Conservation (phyloP, 2,113 vertebrate genomes). For the Labeo catla region DNA sequence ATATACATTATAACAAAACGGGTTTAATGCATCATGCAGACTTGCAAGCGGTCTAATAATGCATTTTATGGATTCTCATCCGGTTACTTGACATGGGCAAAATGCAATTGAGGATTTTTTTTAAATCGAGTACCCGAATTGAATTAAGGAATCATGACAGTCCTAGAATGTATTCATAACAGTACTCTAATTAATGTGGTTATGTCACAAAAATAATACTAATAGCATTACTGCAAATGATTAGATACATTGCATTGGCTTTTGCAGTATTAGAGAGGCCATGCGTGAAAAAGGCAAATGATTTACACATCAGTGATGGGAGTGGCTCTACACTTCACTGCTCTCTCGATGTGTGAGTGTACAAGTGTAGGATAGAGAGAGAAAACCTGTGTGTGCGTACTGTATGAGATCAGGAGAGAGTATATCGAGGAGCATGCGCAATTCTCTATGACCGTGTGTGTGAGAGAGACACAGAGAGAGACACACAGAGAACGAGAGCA, state of each 20-base stretch:
- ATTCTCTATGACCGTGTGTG: slow-evolving; percentile 6
- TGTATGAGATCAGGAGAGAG: slow-evolving; percentile 43
- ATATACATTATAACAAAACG: no score
- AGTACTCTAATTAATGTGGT: no score
- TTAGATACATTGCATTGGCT: neutral
- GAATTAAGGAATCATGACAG: no score
- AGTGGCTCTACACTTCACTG: slow-evolving; percentile 45
- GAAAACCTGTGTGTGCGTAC: slow-evolving; percentile 19
- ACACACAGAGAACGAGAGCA: slow-evolving; percentile 28
- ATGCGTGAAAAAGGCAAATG: slow-evolving; percentile 58
- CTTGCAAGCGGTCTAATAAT: no score
- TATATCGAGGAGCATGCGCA: slow-evolving; percentile 19
- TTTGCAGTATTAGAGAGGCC: neutral
- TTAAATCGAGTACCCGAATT: no score
- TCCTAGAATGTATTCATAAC: no score
- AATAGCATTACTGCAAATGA: neutral
- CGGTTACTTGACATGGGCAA: no score
- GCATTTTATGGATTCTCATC: no score
- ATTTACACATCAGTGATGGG: slow-evolving; percentile 58
- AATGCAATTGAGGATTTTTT: no score
- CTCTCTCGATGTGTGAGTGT: slow-evolving; percentile 17
- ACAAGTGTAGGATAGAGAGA: slow-evolving; percentile 16
- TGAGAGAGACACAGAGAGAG: slow-evolving; percentile 18
- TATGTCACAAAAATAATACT: neutral
- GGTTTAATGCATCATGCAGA: no score